Evolutionary conservation across 2,113 vertebrate genomes (phyloP).

Genomic region (Etia nguti): DNA sequence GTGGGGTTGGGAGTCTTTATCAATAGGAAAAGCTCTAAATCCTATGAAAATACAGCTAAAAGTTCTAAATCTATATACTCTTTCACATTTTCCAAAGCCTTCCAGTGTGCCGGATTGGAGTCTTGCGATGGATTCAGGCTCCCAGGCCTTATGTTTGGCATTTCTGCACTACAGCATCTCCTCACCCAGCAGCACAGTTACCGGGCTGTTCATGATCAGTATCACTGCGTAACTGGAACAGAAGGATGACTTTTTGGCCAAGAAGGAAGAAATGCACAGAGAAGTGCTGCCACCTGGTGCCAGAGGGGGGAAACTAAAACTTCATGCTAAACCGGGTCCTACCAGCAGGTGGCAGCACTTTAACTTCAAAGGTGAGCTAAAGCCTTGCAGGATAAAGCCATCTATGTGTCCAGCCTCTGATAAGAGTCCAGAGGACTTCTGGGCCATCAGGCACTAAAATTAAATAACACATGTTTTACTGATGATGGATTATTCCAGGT

Average conservation of each 20-base stretch:
- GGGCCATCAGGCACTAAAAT: background rate
- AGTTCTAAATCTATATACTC: background rate
- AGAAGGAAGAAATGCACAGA: background rate
- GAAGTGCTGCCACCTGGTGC: conserved; percentile 55
- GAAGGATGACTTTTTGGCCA: background rate
- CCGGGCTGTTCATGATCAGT: background rate
- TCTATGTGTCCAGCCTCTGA: background rate
- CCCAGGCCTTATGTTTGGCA: background rate
- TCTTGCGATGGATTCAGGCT: background rate
- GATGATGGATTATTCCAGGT: background rate
- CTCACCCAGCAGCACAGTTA: background rate
- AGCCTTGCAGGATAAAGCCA: background rate
- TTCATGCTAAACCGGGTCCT: background rate
- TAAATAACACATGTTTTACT: background rate
- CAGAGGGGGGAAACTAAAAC: background rate
- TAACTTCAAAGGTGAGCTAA: background rate
- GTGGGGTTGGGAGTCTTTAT: background rate
- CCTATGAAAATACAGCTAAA: background rate
- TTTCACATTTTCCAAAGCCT: background rate
- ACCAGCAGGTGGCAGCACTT: conserved; percentile 56
- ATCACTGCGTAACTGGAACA: background rate
- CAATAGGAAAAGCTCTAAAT: background rate
- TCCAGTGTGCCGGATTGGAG: background rate
- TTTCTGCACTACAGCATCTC: background rate
- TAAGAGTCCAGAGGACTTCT: background rate